A percentile compares a stretch with the other conserved stretches of the same genome.
Evolutionary conservation across 2,113 vertebrate genomes (phyloP).

Genomic region (Triplophysa rosa): DNA sequence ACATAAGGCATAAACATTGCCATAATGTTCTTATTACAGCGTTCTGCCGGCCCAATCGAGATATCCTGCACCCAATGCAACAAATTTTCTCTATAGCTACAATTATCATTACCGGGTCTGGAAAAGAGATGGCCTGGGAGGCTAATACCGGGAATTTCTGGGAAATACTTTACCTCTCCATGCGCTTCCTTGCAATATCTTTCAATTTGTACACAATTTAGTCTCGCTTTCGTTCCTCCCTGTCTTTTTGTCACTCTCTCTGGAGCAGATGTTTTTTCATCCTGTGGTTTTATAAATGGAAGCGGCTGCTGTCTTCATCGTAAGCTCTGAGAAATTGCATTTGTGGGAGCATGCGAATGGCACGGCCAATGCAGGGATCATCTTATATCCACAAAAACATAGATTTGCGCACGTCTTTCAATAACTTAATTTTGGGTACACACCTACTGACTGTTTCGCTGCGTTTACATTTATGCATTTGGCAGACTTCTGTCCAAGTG

Average conservation of each 20-base stretch:
- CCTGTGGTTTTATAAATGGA: background rate
- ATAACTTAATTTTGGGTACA: background rate
- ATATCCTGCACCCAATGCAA: conserved; percentile 9
- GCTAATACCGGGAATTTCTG: background rate
- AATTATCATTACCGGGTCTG: conserved; percentile 31
- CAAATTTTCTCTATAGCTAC: conserved; percentile 24
- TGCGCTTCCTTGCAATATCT: background rate
- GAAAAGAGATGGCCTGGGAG: conserved; percentile 7
- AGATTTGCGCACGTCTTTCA: background rate
- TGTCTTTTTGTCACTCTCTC: background rate
- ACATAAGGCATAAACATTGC: conserved; percentile 51
- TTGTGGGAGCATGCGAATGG: conserved; percentile 52
- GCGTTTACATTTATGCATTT: too few relatives aligned
- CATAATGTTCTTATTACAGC: conserved; percentile 52
- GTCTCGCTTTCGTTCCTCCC: background rate
- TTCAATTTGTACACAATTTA: background rate
- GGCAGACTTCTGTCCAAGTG: too few relatives aligned
- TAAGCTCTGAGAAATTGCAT: conserved; percentile 55
- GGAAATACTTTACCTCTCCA: background rate
- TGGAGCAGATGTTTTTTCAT: background rate
- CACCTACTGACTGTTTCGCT: background rate
- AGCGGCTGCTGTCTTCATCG: conserved; percentile 16
- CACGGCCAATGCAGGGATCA: conserved; percentile 46
- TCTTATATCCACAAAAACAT: conserved; percentile 14
- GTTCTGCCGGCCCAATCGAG: conserved; percentile 15